Conservation (phyloP, 2,113 vertebrate genomes). For the Sapajus apella region DNA sequence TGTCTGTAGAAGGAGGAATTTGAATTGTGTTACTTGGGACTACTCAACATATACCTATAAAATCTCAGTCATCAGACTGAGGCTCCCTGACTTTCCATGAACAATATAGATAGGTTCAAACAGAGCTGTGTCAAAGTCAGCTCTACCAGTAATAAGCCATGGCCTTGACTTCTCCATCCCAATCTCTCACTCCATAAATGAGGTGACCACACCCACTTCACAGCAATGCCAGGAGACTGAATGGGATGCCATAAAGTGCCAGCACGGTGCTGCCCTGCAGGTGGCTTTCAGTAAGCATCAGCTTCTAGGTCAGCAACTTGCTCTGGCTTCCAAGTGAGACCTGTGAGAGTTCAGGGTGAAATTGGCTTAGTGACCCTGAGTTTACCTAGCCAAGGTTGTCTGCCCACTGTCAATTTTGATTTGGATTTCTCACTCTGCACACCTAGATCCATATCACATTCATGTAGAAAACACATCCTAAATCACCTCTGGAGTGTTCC, state of each 20-base stretch:
- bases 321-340: background rate
- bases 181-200: background rate
- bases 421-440: background rate
- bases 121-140: background rate
- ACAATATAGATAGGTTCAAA: background rate
- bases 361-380: background rate
- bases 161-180: background rate
- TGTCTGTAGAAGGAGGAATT: background rate
- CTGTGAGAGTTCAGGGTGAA: background rate
- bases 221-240: background rate
- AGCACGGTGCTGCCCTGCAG: rapidly evolving
- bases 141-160: background rate
- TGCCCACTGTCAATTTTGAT: background rate
- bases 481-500: background rate
- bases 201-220: background rate
- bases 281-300: background rate
- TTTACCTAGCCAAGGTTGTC: background rate
- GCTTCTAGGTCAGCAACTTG: background rate
- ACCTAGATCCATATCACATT: background rate
- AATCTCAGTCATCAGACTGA: no score
- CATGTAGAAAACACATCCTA: background rate
- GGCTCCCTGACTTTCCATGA: background rate
- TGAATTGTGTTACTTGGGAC: background rate
- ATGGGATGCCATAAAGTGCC: background rate
- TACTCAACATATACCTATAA: background rate